Conservation (phyloP, 2,113 vertebrate species). For the Pollachius pollachius region DNA sequence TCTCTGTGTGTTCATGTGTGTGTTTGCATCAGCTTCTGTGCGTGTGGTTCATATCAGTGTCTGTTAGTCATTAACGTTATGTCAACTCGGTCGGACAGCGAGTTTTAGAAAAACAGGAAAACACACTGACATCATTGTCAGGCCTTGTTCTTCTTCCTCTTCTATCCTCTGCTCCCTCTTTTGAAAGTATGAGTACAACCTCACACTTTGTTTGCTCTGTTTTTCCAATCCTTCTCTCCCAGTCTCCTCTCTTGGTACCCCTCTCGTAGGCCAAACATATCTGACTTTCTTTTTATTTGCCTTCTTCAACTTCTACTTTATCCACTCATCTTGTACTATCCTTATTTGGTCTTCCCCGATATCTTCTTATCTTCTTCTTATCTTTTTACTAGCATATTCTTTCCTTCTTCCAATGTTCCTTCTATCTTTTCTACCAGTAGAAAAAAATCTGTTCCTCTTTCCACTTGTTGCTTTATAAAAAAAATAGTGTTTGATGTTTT, state of each 20-base stretch:
- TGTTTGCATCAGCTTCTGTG: not conserved
- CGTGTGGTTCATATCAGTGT: not conserved
- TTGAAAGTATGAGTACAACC: too few species aligned
- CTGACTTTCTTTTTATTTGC: not conserved
- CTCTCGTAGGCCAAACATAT: not conserved
- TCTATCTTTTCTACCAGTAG: too few species aligned
- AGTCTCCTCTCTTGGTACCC: not conserved
- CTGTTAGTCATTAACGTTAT: conserved; percentile 28
- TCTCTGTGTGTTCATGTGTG: not conserved
- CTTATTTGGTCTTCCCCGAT: not conserved
- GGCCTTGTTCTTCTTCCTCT: conserved; percentile 10
- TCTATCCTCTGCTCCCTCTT: not conserved
- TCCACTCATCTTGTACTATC: not conserved
- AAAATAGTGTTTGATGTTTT: too few species aligned
- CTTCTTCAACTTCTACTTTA: not conserved
- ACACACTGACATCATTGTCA: not conserved
- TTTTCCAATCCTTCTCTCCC: not conserved
- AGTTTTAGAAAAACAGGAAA: conserved; percentile 38
- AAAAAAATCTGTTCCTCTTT: too few species aligned
- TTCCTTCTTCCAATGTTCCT: too few species aligned
- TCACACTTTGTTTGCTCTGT: not conserved
- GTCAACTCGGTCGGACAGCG: conserved; percentile 25
- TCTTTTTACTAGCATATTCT: too few species aligned
- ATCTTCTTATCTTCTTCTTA: too few species aligned
- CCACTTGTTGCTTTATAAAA: too few species aligned